Conservation (phyloP, 2,888 invertebrate species). For the Linyphia triangularis region DNA sequence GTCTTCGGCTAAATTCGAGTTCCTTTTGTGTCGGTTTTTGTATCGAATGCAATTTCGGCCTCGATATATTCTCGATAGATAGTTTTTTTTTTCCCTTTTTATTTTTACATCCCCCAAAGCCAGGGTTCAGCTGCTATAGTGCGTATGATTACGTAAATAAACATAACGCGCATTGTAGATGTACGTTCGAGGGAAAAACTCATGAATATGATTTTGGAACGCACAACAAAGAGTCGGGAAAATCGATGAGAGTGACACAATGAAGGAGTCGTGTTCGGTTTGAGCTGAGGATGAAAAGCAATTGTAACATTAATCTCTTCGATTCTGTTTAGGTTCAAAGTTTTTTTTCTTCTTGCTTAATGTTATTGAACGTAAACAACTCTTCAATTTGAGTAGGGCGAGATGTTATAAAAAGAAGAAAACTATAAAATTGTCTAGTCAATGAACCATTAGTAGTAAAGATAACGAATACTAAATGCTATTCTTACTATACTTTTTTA, state of each 20-base stretch:
- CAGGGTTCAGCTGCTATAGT: constrained; percentile 48
- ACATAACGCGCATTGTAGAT: constrained; percentile 32
- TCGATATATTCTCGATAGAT: constrained; percentile 9
- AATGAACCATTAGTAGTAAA: too few relatives aligned
- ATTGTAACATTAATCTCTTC: constrained; percentile 1
- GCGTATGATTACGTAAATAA: constrained; percentile 56
- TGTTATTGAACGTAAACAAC: too few relatives aligned
- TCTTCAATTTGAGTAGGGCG: too few relatives aligned
- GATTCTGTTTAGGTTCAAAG: background rate
- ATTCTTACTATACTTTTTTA: too few relatives aligned
- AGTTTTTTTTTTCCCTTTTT: constrained; percentile 2
- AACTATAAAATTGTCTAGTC: too few relatives aligned
- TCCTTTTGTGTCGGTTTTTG: constrained; percentile 70
- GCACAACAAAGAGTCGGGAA: background rate
- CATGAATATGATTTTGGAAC: constrained; percentile 60
- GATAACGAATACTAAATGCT: too few relatives aligned
- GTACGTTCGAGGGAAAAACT: constrained; percentile 6
- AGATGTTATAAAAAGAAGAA: too few relatives aligned
- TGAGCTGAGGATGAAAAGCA: background rate
- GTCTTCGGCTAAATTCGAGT: constrained; percentile 70
- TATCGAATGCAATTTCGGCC: constrained; percentile 59
- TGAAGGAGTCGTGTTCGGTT: background rate
- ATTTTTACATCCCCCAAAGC: background rate
- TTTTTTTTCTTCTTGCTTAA: too few relatives aligned
- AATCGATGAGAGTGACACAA: constrained; percentile 15